Percentiles rank a stretch among this genome's conserved stretches.
Evolutionary conservation across 2,113 vertebrate genomes (phyloP).

Genomic region (Geococcyx californianus): DNA sequence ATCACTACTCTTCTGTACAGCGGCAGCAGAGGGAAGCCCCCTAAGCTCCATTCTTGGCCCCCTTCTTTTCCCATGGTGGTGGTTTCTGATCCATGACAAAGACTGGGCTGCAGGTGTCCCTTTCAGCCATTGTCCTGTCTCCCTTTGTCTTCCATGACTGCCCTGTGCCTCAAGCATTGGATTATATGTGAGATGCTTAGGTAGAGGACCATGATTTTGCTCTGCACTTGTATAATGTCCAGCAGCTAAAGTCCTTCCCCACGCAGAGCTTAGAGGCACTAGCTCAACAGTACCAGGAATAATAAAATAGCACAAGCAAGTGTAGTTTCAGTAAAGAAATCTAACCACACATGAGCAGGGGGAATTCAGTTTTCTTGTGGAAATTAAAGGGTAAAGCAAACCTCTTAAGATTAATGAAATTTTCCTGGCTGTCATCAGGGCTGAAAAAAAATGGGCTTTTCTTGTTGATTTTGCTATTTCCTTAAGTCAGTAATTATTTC

Average conservation of each 20-base stretch:
- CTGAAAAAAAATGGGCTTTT: neutral
- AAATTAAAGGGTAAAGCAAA: slow-evolving; percentile 33
- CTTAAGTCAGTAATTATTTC: slow-evolving; percentile 29
- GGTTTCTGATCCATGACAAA: neutral
- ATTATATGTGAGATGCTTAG: neutral
- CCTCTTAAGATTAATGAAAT: slow-evolving; percentile 50
- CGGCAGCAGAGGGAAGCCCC: neutral
- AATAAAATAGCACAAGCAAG: neutral
- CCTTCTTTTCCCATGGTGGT: neutral
- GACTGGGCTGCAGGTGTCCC: neutral
- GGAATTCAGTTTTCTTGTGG: slow-evolving; percentile 13
- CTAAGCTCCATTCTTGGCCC: neutral
- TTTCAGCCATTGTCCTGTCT: neutral
- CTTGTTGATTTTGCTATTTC: slow-evolving; percentile 47
- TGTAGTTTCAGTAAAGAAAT: slow-evolving; percentile 4
- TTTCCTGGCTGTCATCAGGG: slow-evolving; percentile 26
- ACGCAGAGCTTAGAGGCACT: neutral
- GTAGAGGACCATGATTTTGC: neutral
- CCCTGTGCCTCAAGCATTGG: neutral
- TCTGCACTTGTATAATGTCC: neutral
- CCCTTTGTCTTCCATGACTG: fast-evolving
- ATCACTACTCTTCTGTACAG: neutral
- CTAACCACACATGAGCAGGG: neutral
- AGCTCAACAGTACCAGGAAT: neutral
- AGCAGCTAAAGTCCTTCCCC: neutral